These are phyloP conservation scores for Acinonyx jubatus DNA, from an alignment of 2,113 vertebrate genomes.

Conservation along the genomic window DNA sequence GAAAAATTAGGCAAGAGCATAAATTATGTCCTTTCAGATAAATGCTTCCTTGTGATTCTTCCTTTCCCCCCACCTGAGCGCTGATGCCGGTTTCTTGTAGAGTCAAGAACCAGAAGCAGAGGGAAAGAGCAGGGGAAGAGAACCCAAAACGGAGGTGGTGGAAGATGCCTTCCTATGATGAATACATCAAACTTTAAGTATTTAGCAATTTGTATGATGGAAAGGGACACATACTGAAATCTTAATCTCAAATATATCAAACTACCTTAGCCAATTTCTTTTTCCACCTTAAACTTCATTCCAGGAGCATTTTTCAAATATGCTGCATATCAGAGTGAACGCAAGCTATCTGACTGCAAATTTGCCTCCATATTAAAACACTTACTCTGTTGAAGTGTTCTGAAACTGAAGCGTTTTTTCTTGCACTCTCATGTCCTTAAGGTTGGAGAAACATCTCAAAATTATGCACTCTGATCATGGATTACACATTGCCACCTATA, in stretches of 20 bases:
- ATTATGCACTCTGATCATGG: background rate
- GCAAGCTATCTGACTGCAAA: background rate
- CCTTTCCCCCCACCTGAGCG: background rate
- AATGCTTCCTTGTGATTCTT: constrained; percentile 65
- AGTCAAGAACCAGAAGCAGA: background rate
- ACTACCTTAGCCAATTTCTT: background rate
- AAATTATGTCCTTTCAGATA: constrained; percentile 66
- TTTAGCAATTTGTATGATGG: background rate
- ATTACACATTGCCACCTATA: constrained; percentile 36
- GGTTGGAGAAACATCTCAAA: constrained; percentile 11
- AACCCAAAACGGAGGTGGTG: background rate
- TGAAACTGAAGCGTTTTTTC: background rate
- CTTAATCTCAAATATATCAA: background rate
- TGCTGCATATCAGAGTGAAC: background rate
- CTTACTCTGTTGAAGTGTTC: background rate
- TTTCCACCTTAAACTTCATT: constrained; percentile 31
- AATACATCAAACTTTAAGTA: background rate
- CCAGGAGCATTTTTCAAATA: background rate
- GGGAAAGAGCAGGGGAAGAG: background rate
- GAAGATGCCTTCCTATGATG: background rate
- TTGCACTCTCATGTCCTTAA: background rate
- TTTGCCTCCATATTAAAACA: constrained; percentile 11
- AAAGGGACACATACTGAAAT: background rate
- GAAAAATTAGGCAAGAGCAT: constrained; percentile 70
- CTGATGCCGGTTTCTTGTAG: background rate